Evolutionary conservation across 2,113 vertebrate species (phyloP).

Genomic region (Hypocryptadius cinnamomeus): DNA sequence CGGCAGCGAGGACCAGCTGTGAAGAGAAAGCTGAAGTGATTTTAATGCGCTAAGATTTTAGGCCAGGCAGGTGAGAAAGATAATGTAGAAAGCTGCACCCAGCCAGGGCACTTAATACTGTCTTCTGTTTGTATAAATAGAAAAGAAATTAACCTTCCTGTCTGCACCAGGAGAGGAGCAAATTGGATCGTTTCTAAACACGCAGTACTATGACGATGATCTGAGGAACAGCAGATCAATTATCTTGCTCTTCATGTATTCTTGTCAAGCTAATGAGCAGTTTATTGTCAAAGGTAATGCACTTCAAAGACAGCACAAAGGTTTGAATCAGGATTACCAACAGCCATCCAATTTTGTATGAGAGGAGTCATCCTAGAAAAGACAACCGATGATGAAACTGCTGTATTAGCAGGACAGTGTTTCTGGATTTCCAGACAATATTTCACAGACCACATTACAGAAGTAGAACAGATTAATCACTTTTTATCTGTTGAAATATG

Average conservation of each 20-base stretch:
- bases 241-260: background rate
- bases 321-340: background rate
- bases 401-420: background rate
- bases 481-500: background rate
- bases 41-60: background rate
- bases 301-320: slow-evolving; percentile 27
- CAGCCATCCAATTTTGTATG: slow-evolving; percentile 10
- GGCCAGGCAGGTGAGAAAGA: background rate
- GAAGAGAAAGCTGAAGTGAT: slow-evolving; percentile 6
- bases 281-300: slow-evolving; percentile 16
- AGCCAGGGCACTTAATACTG: background rate
- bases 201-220: background rate
- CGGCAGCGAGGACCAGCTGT: background rate
- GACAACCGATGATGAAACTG: background rate
- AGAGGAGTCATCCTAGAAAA: background rate
- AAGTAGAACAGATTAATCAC: background rate
- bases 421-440: background rate
- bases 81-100: background rate
- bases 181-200: background rate
- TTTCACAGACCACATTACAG: background rate
- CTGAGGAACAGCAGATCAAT: background rate
- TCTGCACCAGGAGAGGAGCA: slow-evolving; percentile 8
- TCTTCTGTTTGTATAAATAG: background rate
- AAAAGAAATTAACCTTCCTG: slow-evolving; percentile 33
- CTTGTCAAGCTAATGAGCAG: slow-evolving; percentile 16